Base-by-base conservation (phyloP, 1,140 invertebrate species). In the Caenorhabditis brenneri region DNA sequence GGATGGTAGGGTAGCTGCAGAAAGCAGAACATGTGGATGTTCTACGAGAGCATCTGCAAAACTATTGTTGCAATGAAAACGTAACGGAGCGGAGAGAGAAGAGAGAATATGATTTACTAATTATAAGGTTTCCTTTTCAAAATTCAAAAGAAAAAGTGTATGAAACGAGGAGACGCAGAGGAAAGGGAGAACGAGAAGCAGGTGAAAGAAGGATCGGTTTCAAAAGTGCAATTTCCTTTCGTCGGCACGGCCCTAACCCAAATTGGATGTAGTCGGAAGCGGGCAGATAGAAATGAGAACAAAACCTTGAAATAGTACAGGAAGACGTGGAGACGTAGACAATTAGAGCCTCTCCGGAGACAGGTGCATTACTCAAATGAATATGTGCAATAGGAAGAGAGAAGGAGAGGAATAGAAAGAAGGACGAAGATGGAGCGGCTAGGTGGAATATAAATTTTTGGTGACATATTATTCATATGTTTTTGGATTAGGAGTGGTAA, bases 281-380 rank as follows among this genome's bases (percentile, higher is more conserved):
- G 4, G 31, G 36, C 9, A n/a, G 36, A 42, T 33, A 55, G 19
- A n/a, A 24, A 55, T 55, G 53, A 55, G 65, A 74, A 74, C 65
- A 74, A 74, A 74, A 24, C 19, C 0, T 7, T 4, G 15, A 74
- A 46, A 74, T 74, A 74, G 27, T 31, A 24, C 5, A 19, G 65
- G 22, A 22, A 24, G n/a, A 42, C 5, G 36, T 19, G 36, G 65
- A 74, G 65, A 74, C 65, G 36, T 36, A 74, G 33, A 74, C 65
- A 74, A 74, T 74, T 74, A 74, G 65, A 74, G 65, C 65, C 27
- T n/a, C n/a, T n/a, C n/a, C n/a, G n/a, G 12, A 24, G 65, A 74
- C 65, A 74, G 65, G 65, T 74, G 65, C 65, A 74, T 74, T 74
- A 74, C 65, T 74, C 65, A 74, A 74, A 74, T 74, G 65, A 74